Base-by-base conservation (phyloP, 2,888 invertebrate genomes). In the Drosophila paramelanica region DNA sequence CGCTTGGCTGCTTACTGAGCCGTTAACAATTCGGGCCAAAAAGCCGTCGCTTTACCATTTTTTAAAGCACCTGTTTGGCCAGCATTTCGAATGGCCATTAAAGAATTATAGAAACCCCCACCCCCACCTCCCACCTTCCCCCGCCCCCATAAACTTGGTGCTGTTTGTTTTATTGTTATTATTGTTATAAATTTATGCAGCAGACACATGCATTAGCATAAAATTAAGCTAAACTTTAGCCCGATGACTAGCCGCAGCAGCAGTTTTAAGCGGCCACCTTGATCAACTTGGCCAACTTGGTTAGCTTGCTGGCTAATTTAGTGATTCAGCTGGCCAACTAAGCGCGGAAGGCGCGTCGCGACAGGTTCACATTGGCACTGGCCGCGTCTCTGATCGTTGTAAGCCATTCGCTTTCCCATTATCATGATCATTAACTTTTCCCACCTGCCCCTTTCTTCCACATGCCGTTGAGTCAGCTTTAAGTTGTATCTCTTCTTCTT, bases 121-220 rank as follows among this genome's bases (percentile, higher is more conserved):
- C 31, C 31, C 31, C 8, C 10, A 8, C 31, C 31, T 3, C 8
- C 10, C 31, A 1, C 8, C 1, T 31, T 2, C 1, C 31, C 31
- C 31, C 8, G 0, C 31, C 31, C 31, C 10, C 3, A 10, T 8
- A 10, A 3, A 41, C 51, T 60, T 41, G 61, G 49, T 50, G 31
- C 53, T 70, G 47, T 61, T 72, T 62, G 60, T 71, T 69, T 70
- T 70, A 61, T 82, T 68, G 62, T 67, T 57, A 53, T 47, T 79
- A 73, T 88, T 77, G 77, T 62, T 88, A 79, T 86, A 82, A 79
- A 88, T 88, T 88, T 88, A 83, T 83, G 75, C 83, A 83, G 83
- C 83, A 88, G 83, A 82, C 87, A 69, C 72, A 70, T 67, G 72
- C 69, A 82, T 83, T 83, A 83, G 75, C 83, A 83, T 83, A 53